Conservation (phyloP, 2,113 vertebrate species). For the Brachyhypopomus gauderio region DNA sequence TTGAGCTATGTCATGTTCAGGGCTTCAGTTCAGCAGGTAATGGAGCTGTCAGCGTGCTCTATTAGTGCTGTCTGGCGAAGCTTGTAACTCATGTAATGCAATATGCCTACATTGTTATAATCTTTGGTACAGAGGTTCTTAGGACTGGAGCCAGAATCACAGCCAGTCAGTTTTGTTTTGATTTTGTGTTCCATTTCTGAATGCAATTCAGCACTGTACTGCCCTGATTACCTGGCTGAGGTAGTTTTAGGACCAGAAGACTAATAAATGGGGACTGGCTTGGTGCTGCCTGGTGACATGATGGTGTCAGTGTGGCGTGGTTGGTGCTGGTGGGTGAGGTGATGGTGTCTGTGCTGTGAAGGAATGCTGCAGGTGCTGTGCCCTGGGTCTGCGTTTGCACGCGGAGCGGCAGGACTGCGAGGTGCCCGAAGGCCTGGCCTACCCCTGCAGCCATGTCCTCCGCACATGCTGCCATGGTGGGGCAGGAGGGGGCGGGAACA, state of each 20-base stretch:
- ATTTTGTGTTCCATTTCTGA: too few relatives aligned
- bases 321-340: neutral
- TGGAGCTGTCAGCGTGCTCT: conserved; percentile 48
- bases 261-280: neutral
- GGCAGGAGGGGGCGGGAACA: conserved; percentile 66
- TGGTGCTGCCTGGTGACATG: conserved; percentile 51
- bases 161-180: too few relatives aligned
- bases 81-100: conserved; percentile 51
- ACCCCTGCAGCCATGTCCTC: conserved; percentile 86
- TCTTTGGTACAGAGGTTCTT: neutral
- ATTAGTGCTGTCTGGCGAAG: conserved; percentile 22
- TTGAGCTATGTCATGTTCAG: conserved; percentile 41
- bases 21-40: conserved; percentile 45
- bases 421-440: conserved; percentile 81
- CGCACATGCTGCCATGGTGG: conserved; percentile 85
- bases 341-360: conserved; percentile 62
- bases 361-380: conserved; percentile 94
- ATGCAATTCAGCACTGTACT: too few relatives aligned
- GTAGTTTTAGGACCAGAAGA: too few relatives aligned
- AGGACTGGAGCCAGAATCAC: neutral
- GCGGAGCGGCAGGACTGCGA: conserved; percentile 79
- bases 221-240: too few relatives aligned
- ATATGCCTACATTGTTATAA: conserved; percentile 46
- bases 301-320: too few relatives aligned
- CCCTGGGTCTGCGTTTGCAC: conserved; percentile 80